phyloP scores from a whole-genome alignment of 92 coral and sea anemone species.

The Zoanthus sociatus region DNA sequence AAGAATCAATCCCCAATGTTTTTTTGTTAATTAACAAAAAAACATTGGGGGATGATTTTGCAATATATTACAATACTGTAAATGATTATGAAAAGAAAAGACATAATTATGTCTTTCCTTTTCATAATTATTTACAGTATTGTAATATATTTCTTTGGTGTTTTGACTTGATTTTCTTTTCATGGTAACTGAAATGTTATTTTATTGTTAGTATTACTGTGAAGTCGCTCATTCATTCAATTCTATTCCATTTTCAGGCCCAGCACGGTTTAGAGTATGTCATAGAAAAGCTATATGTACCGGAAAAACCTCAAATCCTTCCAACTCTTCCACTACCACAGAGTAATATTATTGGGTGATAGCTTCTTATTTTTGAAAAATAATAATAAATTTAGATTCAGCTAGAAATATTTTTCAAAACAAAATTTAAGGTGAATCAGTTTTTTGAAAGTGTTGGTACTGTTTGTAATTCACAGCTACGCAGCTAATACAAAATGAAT shows the following conservation, averaged over 20 bases:
- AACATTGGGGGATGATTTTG: too few species aligned
- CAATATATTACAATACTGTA: too few species aligned
- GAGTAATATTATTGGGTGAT: slow-evolving; percentile 20
- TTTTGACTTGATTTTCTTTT: too few species aligned
- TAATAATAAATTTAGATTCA: not conserved
- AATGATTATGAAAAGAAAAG: too few species aligned
- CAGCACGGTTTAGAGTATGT: slow-evolving; percentile 79
- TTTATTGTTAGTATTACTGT: not conserved
- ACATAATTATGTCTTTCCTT: too few species aligned
- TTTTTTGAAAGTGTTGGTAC: not conserved
- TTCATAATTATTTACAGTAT: too few species aligned
- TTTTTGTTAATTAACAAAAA: too few species aligned
- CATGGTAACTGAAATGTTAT: not conserved
- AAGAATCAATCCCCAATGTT: too few species aligned
- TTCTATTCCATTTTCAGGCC: slow-evolving; percentile 63
- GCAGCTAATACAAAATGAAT: not conserved
- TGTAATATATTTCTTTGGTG: too few species aligned
- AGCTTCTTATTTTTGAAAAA: not conserved
- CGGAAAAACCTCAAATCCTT: slow-evolving; percentile 66
- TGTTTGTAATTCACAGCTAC: not conserved
- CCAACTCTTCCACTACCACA: slow-evolving; percentile 70
- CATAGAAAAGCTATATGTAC: slow-evolving; percentile 80
- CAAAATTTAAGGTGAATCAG: not conserved
- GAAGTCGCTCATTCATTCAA: not conserved
- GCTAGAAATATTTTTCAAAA: not conserved